Percentiles rank a stretch among this genome's conserved stretches.
phyloP scores from a whole-genome alignment of 2,888 invertebrate genomes.

The Aphidius colemani region DNA sequence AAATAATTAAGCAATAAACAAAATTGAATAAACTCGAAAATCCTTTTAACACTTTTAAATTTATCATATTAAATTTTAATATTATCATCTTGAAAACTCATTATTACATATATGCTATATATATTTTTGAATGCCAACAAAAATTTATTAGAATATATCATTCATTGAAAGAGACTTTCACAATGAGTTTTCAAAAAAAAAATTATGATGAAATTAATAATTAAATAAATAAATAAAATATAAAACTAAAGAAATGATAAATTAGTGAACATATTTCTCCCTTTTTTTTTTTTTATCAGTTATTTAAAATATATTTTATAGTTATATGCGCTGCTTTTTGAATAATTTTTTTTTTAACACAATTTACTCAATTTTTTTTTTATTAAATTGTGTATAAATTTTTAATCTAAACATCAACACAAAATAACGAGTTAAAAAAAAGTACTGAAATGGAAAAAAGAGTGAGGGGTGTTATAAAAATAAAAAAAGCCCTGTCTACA shows the following conservation, averaged over 20 bases:
- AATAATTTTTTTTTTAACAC: too few species aligned
- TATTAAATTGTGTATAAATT: background rate
- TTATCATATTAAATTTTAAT: constrained; percentile 13
- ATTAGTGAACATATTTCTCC: constrained; percentile 1
- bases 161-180: background rate
- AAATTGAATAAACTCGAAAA: constrained; percentile 25
- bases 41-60: constrained; percentile 29
- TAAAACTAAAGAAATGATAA: background rate
- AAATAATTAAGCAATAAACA: constrained; percentile 5
- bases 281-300: too few species aligned
- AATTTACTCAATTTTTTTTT: too few species aligned
- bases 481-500: constrained; percentile 47
- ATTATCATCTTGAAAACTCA: constrained; percentile 14
- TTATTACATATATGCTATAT: constrained; percentile 9
- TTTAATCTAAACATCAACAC: background rate
- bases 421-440: background rate
- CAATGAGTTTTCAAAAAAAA: constrained; percentile 2
- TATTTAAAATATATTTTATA: too few species aligned
- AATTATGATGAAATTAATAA: background rate
- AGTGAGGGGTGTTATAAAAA: constrained; percentile 23
- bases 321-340: too few species aligned
- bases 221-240: background rate
- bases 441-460: background rate
- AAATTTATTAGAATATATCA: constrained; percentile 13
- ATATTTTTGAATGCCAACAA: background rate